Percentiles rank a stretch among this genome's conserved stretches.
These are phyloP conservation scores for Enteromius viviparus DNA, from an alignment of 2,797 vertebrate genomes.

Conservation along the genomic window DNA sequence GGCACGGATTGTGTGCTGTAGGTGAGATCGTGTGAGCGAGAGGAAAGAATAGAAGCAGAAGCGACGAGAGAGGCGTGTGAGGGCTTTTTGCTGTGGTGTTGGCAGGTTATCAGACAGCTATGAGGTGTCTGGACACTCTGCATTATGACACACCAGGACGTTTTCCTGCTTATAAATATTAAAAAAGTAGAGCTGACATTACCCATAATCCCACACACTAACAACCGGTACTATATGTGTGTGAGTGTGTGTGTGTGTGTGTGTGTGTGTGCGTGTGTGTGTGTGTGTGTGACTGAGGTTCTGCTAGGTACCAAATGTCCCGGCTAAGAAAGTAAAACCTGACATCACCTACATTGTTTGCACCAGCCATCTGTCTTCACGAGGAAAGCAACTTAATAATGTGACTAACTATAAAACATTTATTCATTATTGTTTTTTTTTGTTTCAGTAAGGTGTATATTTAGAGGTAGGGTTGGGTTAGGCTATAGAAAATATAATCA, in stretches of 20 bases:
- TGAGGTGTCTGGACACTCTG: conserved; percentile 39
- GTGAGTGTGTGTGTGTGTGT: background rate
- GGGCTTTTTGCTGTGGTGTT: conserved; percentile 48
- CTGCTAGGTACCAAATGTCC: conserved; percentile 19
- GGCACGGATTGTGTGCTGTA: background rate
- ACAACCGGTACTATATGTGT: background rate
- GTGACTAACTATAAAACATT: background rate
- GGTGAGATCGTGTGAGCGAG: conserved; percentile 17
- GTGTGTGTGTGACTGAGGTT: background rate
- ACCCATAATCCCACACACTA: conserved; percentile 34
- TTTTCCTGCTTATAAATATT: conserved; percentile 51
- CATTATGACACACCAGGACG: conserved; percentile 37
- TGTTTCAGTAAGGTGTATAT: background rate
- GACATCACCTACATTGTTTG: conserved; percentile 17
- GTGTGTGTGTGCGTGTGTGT: conserved; percentile 4
- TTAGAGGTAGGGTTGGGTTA: background rate
- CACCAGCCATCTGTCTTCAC: background rate
- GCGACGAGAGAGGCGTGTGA: conserved; percentile 20
- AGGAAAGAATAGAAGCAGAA: conserved; percentile 34
- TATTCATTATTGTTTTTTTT: too few relatives aligned
- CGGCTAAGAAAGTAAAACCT: conserved; percentile 1
- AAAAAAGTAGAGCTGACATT: conserved; percentile 41
- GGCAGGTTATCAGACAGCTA: conserved; percentile 51
- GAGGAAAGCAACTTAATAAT: conserved; percentile 7
- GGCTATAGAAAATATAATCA: background rate